Conservation (phyloP, 2,888 invertebrate species). For the Zeuzera pyrina region DNA sequence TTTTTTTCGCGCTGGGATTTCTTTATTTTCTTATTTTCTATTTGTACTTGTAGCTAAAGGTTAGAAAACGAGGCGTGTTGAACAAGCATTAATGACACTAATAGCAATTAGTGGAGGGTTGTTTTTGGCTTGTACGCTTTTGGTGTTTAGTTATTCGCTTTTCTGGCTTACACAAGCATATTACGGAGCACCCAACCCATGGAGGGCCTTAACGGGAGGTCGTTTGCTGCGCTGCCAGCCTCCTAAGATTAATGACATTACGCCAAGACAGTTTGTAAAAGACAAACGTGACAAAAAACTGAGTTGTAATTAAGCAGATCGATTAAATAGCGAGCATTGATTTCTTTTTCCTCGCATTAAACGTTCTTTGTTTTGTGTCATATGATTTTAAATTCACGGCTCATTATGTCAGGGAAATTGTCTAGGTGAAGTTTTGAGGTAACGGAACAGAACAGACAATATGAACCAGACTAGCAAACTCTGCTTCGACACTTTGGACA, state of each 20-base stretch:
- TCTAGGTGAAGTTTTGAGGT: no score
- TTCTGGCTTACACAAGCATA: constrained; percentile 47
- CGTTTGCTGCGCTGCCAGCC: constrained; percentile 67
- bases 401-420: no score
- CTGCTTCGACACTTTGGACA: constrained; percentile 49
- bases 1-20: constrained; percentile 52
- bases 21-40: constrained; percentile 58
- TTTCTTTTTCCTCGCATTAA: no score
- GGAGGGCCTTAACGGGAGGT: constrained; percentile 68
- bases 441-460: no score
- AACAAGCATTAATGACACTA: constrained; percentile 55
- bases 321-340: constrained; percentile 23
- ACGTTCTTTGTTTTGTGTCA: no score
- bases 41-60: constrained; percentile 36
- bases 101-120: constrained; percentile 59
- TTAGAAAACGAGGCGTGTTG: constrained; percentile 28
- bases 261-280: constrained; percentile 60
- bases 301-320: constrained; percentile 46
- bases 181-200: constrained; percentile 56
- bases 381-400: no score
- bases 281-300: constrained; percentile 58
- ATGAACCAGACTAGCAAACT: no score
- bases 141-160: constrained; percentile 50
- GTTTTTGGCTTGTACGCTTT: constrained; percentile 46
- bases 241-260: constrained; percentile 67